Evolutionary conservation across 2,888 invertebrate species (phyloP), one percentile per base, ranked within the genome.

Genomic region (Pterostichus madidus): DNA sequence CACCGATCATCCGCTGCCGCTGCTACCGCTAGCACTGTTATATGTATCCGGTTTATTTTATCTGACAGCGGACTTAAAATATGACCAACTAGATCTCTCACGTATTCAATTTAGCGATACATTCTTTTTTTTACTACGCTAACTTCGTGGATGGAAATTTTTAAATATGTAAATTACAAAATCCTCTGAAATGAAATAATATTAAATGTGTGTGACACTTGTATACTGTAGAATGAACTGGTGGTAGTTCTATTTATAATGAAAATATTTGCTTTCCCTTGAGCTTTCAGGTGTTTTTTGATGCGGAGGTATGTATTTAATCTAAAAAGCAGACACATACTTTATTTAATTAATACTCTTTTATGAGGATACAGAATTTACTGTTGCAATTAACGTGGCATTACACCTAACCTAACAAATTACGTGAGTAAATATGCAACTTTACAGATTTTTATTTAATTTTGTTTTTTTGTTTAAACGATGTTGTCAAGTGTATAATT

Each of bases 31-130:
- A 59, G 24, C 59, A 64, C 32, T 64, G 64, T 2, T 77, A 13
- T 39, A 77, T 81, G 81, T 81, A 73, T 81, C 81, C 81, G 61
- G 81, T 75, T 81, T 81, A 81, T 81, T 75, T 81, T 81, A 81
- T 81, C 81, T 81, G 81, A 81, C 81, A 81, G 81, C 81, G 59
- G 81, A 81, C 75, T 81, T 61, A 81, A 81, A 81, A 75, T 81
- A 81, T 81, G 81, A 56, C 81, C 81, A 81, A 75, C 81, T 81
- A 81, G 81, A 81, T 81, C 81, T 81, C 81, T 81, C 81, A 81
- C 81, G 81, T 81, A 81, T 81, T 81, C 81, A 81, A 81, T 81
- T 81, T 81, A 75, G 81, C 59, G 73, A 81, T 81, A 81, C 61
- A 75, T 81, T 75, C 81, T 81, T 81, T 81, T 80, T 79, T 81